A percentile compares a stretch with the other conserved stretches of the same genome.
Conservation (phyloP, 2,888 invertebrate genomes). For the Ochropleura leucogaster region DNA sequence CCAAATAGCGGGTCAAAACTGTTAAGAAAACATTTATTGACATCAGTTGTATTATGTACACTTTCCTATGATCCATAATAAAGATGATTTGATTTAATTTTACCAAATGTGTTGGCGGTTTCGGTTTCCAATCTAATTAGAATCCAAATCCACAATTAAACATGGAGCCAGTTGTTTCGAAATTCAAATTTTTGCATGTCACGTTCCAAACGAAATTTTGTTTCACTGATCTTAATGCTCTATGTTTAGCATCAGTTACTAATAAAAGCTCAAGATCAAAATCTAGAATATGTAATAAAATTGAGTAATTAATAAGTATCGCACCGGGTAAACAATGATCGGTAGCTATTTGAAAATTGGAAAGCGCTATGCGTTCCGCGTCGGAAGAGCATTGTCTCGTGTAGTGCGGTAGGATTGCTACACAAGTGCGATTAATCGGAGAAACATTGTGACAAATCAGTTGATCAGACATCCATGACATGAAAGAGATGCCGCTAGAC, state of each 20-base stretch:
- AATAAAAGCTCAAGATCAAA: background rate
- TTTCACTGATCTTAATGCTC: background rate
- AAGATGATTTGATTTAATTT: background rate
- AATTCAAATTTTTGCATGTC: background rate
- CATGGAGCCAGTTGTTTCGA: background rate
- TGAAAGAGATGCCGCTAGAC: background rate
- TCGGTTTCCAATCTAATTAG: background rate
- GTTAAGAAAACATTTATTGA: no score
- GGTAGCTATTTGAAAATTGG: constrained; percentile 56
- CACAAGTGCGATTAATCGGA: constrained; percentile 23
- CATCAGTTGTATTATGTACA: no score
- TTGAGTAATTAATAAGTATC: constrained; percentile 48
- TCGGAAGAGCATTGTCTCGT: constrained; percentile 57
- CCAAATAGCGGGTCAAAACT: no score
- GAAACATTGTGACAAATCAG: background rate
- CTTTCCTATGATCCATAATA: no score
- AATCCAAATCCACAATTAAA: background rate
- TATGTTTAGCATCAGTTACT: constrained; percentile 3
- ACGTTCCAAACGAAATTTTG: background rate
- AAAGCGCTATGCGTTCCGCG: constrained; percentile 61
- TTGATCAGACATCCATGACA: background rate
- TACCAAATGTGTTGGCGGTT: background rate
- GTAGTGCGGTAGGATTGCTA: constrained; percentile 15
- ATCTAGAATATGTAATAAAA: constrained; percentile 38
- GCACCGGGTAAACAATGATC: constrained; percentile 48